A percentile compares a stretch with the other conserved stretches of the same genome.
Conservation (phyloP, 2,888 invertebrate genomes). For the Cyclophora albipunctata region DNA sequence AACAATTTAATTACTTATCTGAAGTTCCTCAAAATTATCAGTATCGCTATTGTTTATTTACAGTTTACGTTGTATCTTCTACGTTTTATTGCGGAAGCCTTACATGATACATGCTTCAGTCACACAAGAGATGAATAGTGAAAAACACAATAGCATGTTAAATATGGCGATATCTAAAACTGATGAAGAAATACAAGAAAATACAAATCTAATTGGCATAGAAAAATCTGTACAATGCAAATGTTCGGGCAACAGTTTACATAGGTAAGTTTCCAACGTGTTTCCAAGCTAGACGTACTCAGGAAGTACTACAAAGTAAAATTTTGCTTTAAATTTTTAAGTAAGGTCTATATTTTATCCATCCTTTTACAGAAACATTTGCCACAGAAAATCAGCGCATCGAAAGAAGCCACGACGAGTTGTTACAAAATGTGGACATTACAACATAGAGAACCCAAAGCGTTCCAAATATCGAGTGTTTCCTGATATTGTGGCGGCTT, state of each 20-base stretch:
- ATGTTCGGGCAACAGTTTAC: too few relatives aligned
- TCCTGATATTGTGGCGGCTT: slow-evolving; percentile 85
- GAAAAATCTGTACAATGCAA: slow-evolving; percentile 3
- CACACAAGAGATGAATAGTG: slow-evolving; percentile 10
- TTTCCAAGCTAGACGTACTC: too few relatives aligned
- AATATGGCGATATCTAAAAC: neutral
- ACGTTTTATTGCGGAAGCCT: slow-evolving; percentile 12
- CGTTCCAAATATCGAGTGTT: slow-evolving; percentile 78
- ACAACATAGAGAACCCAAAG: slow-evolving; percentile 87
- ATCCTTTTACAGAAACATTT: slow-evolving; percentile 24
- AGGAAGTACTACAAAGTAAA: too few relatives aligned
- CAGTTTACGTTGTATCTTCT: slow-evolving; percentile 14
- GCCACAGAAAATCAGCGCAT: slow-evolving; percentile 26
- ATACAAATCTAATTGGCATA: slow-evolving; percentile 2
- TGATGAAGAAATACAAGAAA: neutral
- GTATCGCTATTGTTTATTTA: slow-evolving; percentile 10
- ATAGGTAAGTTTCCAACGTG: too few relatives aligned
- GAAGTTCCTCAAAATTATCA: too few relatives aligned
- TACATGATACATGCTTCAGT: slow-evolving; percentile 4
- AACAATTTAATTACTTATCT: slow-evolving; percentile 2
- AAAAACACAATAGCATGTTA: slow-evolving; percentile 2
- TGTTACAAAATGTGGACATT: slow-evolving; percentile 88
- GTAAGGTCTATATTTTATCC: too few relatives aligned
- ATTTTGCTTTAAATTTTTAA: too few relatives aligned
- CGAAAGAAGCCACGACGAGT: slow-evolving; percentile 62